These are phyloP conservation scores for Chaetura pelagica DNA, from an alignment of 2,113 vertebrate genomes.

Conservation along the genomic window DNA sequence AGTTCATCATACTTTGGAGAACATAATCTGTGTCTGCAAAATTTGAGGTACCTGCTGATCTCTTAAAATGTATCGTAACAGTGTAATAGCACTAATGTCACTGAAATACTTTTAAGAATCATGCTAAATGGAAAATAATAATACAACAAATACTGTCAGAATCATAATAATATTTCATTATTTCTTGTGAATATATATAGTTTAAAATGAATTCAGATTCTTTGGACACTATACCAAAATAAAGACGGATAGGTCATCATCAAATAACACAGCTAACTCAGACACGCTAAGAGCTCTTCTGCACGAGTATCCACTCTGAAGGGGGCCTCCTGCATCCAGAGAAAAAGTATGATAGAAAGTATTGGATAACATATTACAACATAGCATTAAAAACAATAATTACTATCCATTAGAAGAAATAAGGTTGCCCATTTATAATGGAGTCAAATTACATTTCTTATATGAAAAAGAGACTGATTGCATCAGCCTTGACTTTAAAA, in stretches of 20 bases:
- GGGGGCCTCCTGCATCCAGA: background rate
- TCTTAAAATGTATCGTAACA: background rate
- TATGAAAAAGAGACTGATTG: background rate
- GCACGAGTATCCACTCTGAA: background rate
- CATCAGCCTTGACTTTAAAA: background rate
- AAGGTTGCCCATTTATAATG: background rate
- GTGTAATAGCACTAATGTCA: background rate
- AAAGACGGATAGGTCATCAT: background rate
- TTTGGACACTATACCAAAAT: background rate
- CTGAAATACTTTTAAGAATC: background rate
- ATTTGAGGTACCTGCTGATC: background rate
- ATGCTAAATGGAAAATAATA: background rate
- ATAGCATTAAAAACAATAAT: background rate
- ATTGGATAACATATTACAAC: background rate
- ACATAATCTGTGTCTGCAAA: background rate
- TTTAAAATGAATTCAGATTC: background rate
- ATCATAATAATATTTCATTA: background rate
- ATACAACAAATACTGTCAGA: background rate
- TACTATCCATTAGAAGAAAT: background rate
- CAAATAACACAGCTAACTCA: background rate
- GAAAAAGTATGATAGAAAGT: background rate
- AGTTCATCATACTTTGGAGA: background rate
- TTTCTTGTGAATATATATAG: background rate
- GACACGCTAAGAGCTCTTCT: background rate
- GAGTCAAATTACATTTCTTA: background rate